Base-by-base conservation (phyloP, 1,140 invertebrate genomes). In the Drosophila melanica region DNA sequence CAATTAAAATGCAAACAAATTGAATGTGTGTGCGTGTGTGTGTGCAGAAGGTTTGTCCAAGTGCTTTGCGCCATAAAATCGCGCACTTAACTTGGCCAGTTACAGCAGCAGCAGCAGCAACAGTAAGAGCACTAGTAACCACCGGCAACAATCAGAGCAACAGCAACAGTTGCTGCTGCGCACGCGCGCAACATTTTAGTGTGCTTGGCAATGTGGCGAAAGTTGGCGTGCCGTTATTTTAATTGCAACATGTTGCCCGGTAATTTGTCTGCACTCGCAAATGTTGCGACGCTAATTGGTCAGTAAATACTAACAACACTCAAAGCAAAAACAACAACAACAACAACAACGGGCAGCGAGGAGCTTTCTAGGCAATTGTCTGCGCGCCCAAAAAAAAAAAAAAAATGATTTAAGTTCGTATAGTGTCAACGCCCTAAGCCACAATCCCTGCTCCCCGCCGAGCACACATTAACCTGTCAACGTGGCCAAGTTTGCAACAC, bases 1-100 rank as follows among this genome's bases (percentile, higher is more conserved):
- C 81, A 86, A 86, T 86, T 86, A 86, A 86, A 86, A 86, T 87
- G 81, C 81, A 86, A 86, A 87, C 81, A 86, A 87, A 86, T 86
- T 87, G 82, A 73, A 76, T 76, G 54, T 75, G 54, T 77, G 64
- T 76, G 20, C 27, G 39, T 16, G 23, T 8, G 81, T 77, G 71
- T 75, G 66, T 85, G 79, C 75, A 71, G 86, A 86, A 82, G 82
- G 82, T 86, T 86, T 87, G 82, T 75, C 82, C 72, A 87, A 79
- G 84, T 86, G 82, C 87, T 86, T 81, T 87, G 65, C 58, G 79
- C 79, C 82, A 86, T 86, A 87, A 86, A 86, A 75, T 73, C 68
- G 44, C 72, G 44, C 75, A 80, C 67, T 75, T 75, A 50, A 75
- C 69, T 75, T 75, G 72, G 72, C 66, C 69, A 71, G 37, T 51